phyloP scores from a whole-genome alignment of 2,113 vertebrate genomes.

The Turdus rufiventris region DNA sequence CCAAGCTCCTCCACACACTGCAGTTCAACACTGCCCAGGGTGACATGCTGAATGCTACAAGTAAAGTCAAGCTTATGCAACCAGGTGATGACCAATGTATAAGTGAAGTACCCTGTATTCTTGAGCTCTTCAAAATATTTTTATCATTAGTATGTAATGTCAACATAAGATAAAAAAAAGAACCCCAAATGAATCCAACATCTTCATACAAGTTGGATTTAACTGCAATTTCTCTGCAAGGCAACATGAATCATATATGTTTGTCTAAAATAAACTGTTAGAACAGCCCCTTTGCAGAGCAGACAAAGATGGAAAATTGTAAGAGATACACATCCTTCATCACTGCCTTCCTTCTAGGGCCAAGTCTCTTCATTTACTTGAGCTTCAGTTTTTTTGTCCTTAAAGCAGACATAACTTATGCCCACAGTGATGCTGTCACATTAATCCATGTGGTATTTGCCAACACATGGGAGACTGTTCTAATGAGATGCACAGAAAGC shows the following conservation, averaged over 20 bases:
- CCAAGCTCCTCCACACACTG: background rate
- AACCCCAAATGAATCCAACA: background rate
- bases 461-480: background rate
- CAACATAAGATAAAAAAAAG: background rate
- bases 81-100: background rate
- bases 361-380: background rate
- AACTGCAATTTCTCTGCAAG: background rate
- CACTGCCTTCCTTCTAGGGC: background rate
- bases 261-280: background rate
- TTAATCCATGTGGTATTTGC: background rate
- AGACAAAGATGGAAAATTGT: background rate
- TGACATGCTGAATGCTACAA: fast-evolving
- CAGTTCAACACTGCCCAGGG: background rate
- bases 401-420: background rate
- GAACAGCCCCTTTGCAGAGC: background rate
- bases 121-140: background rate
- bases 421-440: background rate
- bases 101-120: background rate
- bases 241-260: background rate
- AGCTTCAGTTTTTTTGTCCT: background rate
- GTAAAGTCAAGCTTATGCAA: background rate
- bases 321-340: background rate
- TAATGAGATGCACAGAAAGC: background rate
- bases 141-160: background rate
- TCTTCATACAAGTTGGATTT: background rate